Percentiles rank a stretch among this genome's conserved stretches.
phyloP scores from a whole-genome alignment of 2,888 invertebrate species.

The Ethmia dodecea region DNA sequence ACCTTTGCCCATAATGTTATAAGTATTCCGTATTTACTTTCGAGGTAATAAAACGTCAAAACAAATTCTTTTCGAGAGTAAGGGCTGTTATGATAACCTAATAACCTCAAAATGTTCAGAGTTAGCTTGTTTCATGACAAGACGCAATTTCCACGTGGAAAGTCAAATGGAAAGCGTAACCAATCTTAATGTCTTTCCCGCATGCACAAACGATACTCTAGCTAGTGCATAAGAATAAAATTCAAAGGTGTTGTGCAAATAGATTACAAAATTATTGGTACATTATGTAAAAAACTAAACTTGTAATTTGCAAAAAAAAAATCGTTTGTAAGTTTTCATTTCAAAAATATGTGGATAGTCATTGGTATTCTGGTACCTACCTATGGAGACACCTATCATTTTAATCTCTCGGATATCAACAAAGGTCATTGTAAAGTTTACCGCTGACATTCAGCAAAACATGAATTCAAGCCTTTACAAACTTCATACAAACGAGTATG shows the following conservation, averaged over 20 bases:
- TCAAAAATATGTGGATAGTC: too few relatives aligned
- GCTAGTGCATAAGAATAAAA: conserved; percentile 47
- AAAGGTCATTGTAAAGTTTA: too few relatives aligned
- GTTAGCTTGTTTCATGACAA: conserved; percentile 66
- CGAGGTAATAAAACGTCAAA: conserved; percentile 34
- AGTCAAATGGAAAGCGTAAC: conserved; percentile 70
- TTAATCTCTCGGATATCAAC: too few relatives aligned
- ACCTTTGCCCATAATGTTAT: conserved; percentile 14
- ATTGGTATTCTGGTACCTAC: too few relatives aligned
- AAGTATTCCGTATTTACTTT: conserved; percentile 19
- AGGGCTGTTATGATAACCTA: conserved; percentile 54
- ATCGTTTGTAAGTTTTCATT: too few relatives aligned
- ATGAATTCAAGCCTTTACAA: too few relatives aligned
- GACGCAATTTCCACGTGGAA: conserved; percentile 63
- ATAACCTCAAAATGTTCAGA: conserved; percentile 58
- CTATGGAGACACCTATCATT: too few relatives aligned
- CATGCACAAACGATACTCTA: conserved; percentile 59
- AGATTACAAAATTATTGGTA: too few relatives aligned
- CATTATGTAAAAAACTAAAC: too few relatives aligned
- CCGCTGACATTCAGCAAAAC: too few relatives aligned
- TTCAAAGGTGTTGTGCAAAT: conserved; percentile 37
- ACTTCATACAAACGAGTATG: too few relatives aligned
- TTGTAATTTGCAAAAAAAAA: too few relatives aligned
- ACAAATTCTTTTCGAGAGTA: conserved; percentile 32
- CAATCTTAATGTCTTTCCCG: conserved; percentile 62